Conservation (phyloP, 2,113 vertebrate species). For the Micronycteris hirsuta region DNA sequence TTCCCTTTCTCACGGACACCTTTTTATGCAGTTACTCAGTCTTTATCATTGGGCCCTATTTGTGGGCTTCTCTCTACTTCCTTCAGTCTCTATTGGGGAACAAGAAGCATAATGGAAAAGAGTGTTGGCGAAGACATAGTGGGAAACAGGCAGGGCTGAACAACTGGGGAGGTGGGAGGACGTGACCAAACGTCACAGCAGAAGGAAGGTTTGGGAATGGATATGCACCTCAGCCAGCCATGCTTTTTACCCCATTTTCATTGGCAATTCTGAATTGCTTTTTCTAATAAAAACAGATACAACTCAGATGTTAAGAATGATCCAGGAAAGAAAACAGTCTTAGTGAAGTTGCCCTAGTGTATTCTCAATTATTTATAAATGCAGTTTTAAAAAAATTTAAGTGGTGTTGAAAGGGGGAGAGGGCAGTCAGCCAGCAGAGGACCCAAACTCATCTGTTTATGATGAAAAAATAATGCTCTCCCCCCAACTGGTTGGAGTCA, state of each 20-base stretch:
- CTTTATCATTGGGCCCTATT: not conserved
- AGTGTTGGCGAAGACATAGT: not conserved
- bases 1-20: not conserved
- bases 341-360: constrained; percentile 15
- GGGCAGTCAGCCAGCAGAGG: not conserved
- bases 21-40: too few species aligned
- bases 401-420: constrained; percentile 41
- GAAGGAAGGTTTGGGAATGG: not conserved
- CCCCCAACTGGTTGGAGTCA: not conserved
- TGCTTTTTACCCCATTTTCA: not conserved
- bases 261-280: constrained; percentile 2
- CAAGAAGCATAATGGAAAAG: not conserved
- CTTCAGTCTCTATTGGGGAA: not conserved
- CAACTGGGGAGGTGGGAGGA: not conserved
- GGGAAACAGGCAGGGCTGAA: not conserved
- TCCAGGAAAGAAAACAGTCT: not conserved
- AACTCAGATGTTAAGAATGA: constrained; percentile 50
- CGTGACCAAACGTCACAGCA: not conserved
- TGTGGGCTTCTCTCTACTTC: not conserved
- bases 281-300: constrained; percentile 45
- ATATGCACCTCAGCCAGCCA: not conserved
- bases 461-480: constrained; percentile 21
- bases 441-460: constrained; percentile 46
- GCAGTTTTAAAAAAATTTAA: not conserved
- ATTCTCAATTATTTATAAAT: constrained; percentile 46